Percentiles rank a stretch among this genome's conserved stretches.
Conservation (phyloP, 2,888 invertebrate genomes). For the Aspidapion aeneum region DNA sequence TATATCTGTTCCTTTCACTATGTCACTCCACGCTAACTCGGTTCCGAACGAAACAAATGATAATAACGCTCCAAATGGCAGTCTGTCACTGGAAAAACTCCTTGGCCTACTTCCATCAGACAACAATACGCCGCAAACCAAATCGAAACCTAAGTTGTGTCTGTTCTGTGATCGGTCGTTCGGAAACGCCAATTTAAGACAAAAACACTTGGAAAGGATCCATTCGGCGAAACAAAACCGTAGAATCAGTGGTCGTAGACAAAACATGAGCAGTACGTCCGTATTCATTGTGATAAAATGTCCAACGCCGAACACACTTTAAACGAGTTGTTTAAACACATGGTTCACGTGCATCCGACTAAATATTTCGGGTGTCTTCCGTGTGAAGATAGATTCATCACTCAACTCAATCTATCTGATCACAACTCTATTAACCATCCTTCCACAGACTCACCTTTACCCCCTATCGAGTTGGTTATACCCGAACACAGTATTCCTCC, state of each 20-base stretch:
- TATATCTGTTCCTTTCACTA: no score
- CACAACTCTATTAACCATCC: constrained; percentile 58
- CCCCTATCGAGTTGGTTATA: neutral
- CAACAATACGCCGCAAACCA: constrained; percentile 19
- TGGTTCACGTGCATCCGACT: constrained; percentile 64
- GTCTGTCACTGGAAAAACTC: constrained; percentile 44
- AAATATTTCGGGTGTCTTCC: constrained; percentile 73
- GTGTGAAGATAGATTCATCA: constrained; percentile 67
- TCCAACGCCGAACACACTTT: constrained; percentile 45
- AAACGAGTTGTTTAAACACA: constrained; percentile 56
- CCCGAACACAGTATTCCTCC: constrained; percentile 25
- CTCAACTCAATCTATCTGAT: constrained; percentile 56
- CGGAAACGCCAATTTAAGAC: constrained; percentile 44
- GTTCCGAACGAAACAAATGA: constrained; percentile 4
- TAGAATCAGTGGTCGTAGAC: constrained; percentile 44
- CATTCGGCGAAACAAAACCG: constrained; percentile 46
- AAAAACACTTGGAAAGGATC: constrained; percentile 48
- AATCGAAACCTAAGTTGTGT: constrained; percentile 40
- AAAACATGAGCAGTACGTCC: constrained; percentile 40
- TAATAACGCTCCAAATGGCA: constrained; percentile 34
- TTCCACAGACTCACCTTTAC: neutral
- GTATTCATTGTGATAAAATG: constrained; percentile 44
- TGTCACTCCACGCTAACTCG: no score
- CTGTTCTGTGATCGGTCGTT: constrained; percentile 49
- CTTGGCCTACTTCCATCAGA: constrained; percentile 31